Evolutionary conservation across 2,888 invertebrate genomes (phyloP), one percentile per base, ranked within the genome.

Genomic region (Corythucha ciliata): DNA sequence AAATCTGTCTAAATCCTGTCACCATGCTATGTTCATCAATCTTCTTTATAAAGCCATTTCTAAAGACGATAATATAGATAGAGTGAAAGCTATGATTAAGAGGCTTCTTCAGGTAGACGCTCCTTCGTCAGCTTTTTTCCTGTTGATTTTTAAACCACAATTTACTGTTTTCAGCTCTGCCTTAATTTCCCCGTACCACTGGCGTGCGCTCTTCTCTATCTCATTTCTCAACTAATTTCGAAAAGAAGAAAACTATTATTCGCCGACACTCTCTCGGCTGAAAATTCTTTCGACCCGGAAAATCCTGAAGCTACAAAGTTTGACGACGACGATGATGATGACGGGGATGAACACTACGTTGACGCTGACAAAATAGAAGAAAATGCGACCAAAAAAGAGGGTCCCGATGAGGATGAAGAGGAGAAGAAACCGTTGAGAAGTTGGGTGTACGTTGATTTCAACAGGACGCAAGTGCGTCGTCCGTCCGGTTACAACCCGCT

Each of bases 1-100:
- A 0, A 80, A 83, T 50, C 67, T 90, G 50, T 72, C 74, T 4
- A 65, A 65, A n/a, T 80, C 84, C 0, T 76, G 79, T 0, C 79
- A 81, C 63, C 79, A 80, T 40, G 82, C 89, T 1, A 77, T 91
- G 57, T 78, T 94, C 59, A 74, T 96, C 58, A 91, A 90, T 63
- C 76, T 97, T 51, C 69, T 94, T 18, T 92, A 82, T 69, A 85
- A 87, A 66, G 83, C 91, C 34, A 71, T 96, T 62, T 79, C 81
- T 63, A 79, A 77, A 56, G 97, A 98, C 71, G 71, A 72, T 4
- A 80, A 83, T 59, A 66, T 76, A 0, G 68, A 75, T 4, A 71
- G 97, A 42, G 76, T 86, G 0, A 77, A 81, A 64, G 83, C 91
- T 1, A 91, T 96, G 65, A 69, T 91, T 1, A 97, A 96, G 70